Base-by-base conservation (phyloP, 2,797 vertebrate genomes). In the Urocyon cinereoargenteus region DNA sequence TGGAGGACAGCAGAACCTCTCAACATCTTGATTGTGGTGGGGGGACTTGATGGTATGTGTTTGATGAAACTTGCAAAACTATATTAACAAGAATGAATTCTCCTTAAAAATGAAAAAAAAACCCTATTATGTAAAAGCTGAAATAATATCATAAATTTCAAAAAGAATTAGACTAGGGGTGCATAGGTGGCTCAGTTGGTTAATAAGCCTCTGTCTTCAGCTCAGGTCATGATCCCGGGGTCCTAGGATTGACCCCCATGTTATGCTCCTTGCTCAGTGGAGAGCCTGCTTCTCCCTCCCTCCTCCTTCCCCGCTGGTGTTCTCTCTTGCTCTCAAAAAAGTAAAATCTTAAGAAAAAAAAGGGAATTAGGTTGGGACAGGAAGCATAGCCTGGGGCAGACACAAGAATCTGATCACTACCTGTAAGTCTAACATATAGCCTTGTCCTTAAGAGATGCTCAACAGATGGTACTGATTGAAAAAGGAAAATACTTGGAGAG, bases 401-500 rank as follows among this genome's bases (percentile, higher is more conserved):
- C 18, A n/a, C 9, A 28, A 70, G 72, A 16, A 57, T 6, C 7
- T 4, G 28, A 34, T 55, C 12, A 28, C 14, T 26, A 12, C 21
- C 7, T 22, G 3, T 15, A 34, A 7, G 14, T 15, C 51, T 90
- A 64, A 82, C n/a, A 12, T 5, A 6, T 1, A 70, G 73, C 14
- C 55, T 40, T 49, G 3, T 53, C 26, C 36, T 2, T 62, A n/a
- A 45, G 0, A 0, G 24, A 88, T 40, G 15, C 28, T 57, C 24
- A 7, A 2, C 12, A 55, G 16, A 68, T n/a, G 19, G 7, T 9
- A 12, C 1, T 6, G 9, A 15, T 2, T 51, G 31, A 19, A 5
- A 73, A 40, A 49, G 28, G 18, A 79, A 61, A 61, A 40, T 5
- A 22, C 51, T 51, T 10, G 6, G 21, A 36, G 36, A 26, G 14